A percentile compares a stretch with the other conserved stretches of the same genome.
Evolutionary conservation across 2,797 vertebrate genomes (phyloP).

Genomic region (Harpagifer antarcticus): DNA sequence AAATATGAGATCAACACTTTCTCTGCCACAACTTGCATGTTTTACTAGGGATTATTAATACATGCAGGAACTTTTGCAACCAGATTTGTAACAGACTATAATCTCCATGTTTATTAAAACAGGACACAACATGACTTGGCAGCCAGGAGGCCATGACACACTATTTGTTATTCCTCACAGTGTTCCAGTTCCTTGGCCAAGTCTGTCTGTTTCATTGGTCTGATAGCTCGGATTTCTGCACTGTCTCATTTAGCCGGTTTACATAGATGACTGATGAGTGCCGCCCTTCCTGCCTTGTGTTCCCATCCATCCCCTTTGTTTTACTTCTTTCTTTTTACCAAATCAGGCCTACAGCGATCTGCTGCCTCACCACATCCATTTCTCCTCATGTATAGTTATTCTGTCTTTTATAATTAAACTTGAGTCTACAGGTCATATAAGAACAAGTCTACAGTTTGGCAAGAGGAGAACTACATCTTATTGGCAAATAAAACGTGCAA

Average conservation of each 20-base stretch:
- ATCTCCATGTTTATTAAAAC: constrained; percentile 42
- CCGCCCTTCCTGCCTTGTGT: constrained; percentile 36
- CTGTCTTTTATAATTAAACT: constrained; percentile 32
- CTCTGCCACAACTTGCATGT: constrained; percentile 11
- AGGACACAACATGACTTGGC: constrained; percentile 40
- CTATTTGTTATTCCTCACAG: constrained; percentile 43
- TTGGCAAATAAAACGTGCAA: neutral
- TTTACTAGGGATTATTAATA: constrained; percentile 22
- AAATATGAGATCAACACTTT: constrained; percentile 5
- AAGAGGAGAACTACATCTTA: neutral
- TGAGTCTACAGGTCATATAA: constrained; percentile 21
- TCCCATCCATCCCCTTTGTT: constrained; percentile 8
- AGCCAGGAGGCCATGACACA: constrained; percentile 36
- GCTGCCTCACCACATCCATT: constrained; percentile 24
- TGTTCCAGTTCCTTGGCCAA: constrained; percentile 44
- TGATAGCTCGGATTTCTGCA: constrained; percentile 56
- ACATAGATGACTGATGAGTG: constrained; percentile 61
- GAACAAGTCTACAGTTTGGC: constrained; percentile 24
- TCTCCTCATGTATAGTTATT: constrained; percentile 34
- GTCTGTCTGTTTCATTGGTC: constrained; percentile 38
- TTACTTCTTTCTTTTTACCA: constrained; percentile 41
- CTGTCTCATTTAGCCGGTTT: constrained; percentile 62
- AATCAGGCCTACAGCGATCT: constrained; percentile 28
- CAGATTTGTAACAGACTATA: constrained; percentile 25
- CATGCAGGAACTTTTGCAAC: constrained; percentile 6